phyloP scores from a whole-genome alignment of 2,797 vertebrate species.

The Enoplosus armatus region DNA sequence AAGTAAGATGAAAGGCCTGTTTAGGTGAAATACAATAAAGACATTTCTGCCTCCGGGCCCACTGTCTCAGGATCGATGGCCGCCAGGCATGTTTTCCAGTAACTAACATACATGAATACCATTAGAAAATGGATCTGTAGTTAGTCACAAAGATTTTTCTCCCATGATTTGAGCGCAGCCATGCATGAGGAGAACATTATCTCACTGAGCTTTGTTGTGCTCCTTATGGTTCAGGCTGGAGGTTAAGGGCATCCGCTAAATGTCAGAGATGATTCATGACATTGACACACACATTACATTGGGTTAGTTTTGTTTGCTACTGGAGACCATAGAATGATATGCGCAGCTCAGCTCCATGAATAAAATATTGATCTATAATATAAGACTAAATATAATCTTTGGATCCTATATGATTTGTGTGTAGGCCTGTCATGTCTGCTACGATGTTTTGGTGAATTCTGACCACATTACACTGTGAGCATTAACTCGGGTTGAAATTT shows the following conservation, averaged over 20 bases:
- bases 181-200: slow-evolving; percentile 38
- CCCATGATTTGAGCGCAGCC: slow-evolving; percentile 52
- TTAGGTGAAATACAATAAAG: slow-evolving; percentile 85
- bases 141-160: slow-evolving; percentile 63
- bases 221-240: slow-evolving; percentile 1
- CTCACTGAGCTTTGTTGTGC: neutral
- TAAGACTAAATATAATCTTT: slow-evolving; percentile 25
- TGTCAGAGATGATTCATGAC: slow-evolving; percentile 27
- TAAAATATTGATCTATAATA: slow-evolving; percentile 47
- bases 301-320: slow-evolving; percentile 41
- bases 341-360: slow-evolving; percentile 16
- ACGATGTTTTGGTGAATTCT: slow-evolving; percentile 3
- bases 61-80: slow-evolving; percentile 74
- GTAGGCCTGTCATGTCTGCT: neutral
- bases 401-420: neutral
- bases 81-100: slow-evolving; percentile 80
- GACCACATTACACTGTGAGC: neutral
- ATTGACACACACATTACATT: slow-evolving; percentile 18
- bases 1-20: slow-evolving; percentile 82
- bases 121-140: slow-evolving; percentile 63
- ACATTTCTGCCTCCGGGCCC: slow-evolving; percentile 76
- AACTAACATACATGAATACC: slow-evolving; percentile 77
- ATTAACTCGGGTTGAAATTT: neutral
- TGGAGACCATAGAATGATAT: slow-evolving; percentile 10
- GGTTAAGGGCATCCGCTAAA: slow-evolving; percentile 39